Percentiles rank a stretch among this genome's conserved stretches.
Conservation (phyloP, 2,888 invertebrate species). For the Ptychoptera contaminata region DNA sequence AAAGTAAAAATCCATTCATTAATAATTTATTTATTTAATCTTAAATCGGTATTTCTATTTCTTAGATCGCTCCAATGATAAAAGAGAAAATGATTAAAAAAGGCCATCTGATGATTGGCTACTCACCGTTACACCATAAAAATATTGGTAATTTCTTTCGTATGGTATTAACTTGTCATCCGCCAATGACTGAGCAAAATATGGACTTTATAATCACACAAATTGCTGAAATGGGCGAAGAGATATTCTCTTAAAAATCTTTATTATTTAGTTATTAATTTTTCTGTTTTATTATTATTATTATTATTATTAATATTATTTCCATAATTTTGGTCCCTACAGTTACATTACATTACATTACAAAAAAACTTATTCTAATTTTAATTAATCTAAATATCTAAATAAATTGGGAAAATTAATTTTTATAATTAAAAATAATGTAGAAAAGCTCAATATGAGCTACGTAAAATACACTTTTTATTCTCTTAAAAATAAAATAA, state of each 20-base stretch:
- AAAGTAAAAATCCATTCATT: conserved; percentile 17
- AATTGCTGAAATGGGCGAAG: conserved; percentile 44
- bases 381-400: no score
- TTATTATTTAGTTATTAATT: conserved; percentile 8
- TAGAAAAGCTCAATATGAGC: no score
- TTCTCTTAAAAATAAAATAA: no score
- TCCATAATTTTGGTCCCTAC: no score
- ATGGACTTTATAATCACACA: conserved; percentile 47
- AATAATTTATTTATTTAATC: not conserved
- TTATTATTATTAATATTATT: no score
- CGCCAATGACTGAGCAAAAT: conserved; percentile 37
- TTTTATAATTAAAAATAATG: no score
- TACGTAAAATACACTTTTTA: no score
- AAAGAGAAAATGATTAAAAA: conserved; percentile 50
- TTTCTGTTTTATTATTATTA: no score
- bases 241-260: conserved; percentile 11
- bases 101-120: conserved; percentile 60
- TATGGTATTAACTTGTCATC: conserved; percentile 57
- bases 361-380: no score
- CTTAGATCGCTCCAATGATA: conserved; percentile 46
- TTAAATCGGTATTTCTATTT: conserved; percentile 11
- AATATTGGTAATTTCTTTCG: conserved; percentile 59
- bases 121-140: conserved; percentile 47
- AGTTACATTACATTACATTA: no score
- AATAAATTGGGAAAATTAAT: no score